These are phyloP conservation scores for Falco biarmicus DNA, from an alignment of 2,797 vertebrate species.

Conservation along the genomic window DNA sequence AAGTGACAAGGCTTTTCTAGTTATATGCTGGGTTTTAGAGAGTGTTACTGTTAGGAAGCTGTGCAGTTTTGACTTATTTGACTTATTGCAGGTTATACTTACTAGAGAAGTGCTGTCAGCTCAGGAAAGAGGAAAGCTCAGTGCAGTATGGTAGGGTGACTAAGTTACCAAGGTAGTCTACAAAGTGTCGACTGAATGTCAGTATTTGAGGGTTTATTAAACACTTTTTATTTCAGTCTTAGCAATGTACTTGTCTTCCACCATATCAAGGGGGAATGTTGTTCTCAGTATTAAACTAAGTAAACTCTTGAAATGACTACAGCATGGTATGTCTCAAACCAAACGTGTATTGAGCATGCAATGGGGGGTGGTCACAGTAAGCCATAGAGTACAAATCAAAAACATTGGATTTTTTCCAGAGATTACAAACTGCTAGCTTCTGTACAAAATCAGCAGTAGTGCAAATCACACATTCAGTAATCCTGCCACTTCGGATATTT, in stretches of 20 bases:
- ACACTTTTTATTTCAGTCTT: not conserved
- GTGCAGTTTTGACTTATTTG: not conserved
- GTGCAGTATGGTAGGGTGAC: not conserved
- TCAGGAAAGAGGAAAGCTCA: not conserved
- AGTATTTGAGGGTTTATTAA: not conserved
- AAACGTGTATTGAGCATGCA: not conserved
- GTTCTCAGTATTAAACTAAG: not conserved
- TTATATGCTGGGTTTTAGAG: not conserved
- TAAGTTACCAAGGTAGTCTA: not conserved
- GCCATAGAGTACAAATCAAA: not conserved
- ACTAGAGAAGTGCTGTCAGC: not conserved
- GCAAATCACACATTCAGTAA: not conserved
- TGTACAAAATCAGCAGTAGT: not conserved
- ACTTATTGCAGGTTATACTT: not conserved
- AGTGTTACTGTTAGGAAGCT: fast-evolving
- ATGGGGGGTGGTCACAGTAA: not conserved
- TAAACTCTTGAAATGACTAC: not conserved
- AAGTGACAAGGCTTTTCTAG: not conserved
- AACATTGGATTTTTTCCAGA: not conserved
- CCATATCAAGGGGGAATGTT: fast-evolving
- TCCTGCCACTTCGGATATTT: not conserved
- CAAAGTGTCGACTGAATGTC: not conserved
- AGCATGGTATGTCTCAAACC: not conserved
- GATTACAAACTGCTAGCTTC: not conserved
- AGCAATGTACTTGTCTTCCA: too few relatives aligned